A percentile compares a stretch with the other conserved stretches of the same genome.
Evolutionary conservation across 2,113 vertebrate species (phyloP).

Genomic region (Electrona antarctica): DNA sequence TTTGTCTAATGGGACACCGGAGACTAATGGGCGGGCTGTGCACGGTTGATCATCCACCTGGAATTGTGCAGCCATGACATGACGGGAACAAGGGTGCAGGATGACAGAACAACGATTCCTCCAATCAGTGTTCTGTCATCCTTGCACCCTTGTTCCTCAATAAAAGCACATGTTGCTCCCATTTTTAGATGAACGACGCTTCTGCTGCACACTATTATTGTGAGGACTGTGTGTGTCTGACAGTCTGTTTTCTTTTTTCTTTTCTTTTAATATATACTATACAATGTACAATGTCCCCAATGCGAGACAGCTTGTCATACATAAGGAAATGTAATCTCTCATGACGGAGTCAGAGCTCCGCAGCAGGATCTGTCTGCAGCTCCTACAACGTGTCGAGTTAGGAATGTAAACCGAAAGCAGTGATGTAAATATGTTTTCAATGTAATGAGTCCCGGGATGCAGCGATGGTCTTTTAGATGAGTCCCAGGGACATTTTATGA

Average conservation of each 20-base stretch:
- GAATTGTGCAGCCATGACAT: slow-evolving; percentile 27
- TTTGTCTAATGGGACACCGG: not conserved
- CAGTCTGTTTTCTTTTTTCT: slow-evolving; percentile 46
- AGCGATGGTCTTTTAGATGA: too few species aligned
- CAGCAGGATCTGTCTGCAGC: too few species aligned
- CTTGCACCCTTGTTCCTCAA: slow-evolving; percentile 30
- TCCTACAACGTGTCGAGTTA: too few species aligned
- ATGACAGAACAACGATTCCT: too few species aligned
- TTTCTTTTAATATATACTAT: slow-evolving; percentile 47
- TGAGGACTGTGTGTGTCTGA: slow-evolving; percentile 54
- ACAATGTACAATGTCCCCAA: slow-evolving; percentile 31
- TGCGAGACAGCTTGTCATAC: slow-evolving; percentile 61
- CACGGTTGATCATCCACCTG: slow-evolving; percentile 30
- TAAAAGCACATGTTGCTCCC: slow-evolving; percentile 30
- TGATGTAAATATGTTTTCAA: too few species aligned
- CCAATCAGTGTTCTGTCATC: slow-evolving; percentile 45
- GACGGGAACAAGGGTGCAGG: slow-evolving; percentile 13
- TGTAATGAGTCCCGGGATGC: too few species aligned
- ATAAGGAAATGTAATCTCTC: slow-evolving; percentile 23
- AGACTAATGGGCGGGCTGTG: slow-evolving; percentile 15
- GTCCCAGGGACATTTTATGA: too few species aligned
- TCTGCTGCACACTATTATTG: slow-evolving; percentile 49
- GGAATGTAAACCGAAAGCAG: too few species aligned
- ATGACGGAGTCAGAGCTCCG: not conserved
- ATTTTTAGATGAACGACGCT: slow-evolving; percentile 55